Evolutionary conservation across 2,113 vertebrate species (phyloP).

Genomic region (Brachypteracias leptosomus): DNA sequence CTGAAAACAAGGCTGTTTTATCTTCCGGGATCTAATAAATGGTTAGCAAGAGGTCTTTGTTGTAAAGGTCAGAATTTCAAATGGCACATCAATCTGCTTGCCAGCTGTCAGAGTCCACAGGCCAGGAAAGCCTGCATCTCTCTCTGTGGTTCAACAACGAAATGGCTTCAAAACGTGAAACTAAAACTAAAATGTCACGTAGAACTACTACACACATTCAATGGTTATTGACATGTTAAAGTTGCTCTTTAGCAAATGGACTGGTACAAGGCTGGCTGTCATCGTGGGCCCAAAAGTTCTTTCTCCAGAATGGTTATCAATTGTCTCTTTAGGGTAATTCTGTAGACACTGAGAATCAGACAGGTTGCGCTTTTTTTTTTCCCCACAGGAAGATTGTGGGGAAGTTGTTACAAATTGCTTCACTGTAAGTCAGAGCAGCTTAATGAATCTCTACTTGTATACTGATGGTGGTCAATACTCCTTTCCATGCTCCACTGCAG

Average conservation of each 20-base stretch:
- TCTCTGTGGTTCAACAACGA: background rate
- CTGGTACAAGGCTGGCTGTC: background rate
- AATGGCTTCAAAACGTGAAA: background rate
- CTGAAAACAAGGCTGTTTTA: background rate
- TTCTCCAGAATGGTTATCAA: background rate
- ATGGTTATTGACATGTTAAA: background rate
- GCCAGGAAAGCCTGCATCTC: background rate
- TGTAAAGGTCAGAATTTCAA: constrained; percentile 35
- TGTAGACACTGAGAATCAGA: background rate
- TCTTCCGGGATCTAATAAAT: background rate
- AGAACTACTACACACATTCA: background rate
- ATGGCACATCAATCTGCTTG: background rate
- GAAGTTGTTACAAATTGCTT: background rate
- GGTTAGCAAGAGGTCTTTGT: background rate
- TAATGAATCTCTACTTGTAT: background rate
- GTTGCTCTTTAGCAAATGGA: background rate
- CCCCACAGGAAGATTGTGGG: background rate
- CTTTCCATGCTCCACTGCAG: background rate
- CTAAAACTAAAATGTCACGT: background rate
- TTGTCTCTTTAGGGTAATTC: background rate
- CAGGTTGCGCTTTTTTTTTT: background rate
- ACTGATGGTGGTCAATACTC: background rate
- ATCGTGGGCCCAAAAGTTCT: background rate
- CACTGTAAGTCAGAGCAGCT: background rate
- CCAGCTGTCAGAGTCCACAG: background rate